These are phyloP conservation scores for Chlorops oryzae DNA, from an alignment of 1,140 invertebrate species.

Conservation along the genomic window DNA sequence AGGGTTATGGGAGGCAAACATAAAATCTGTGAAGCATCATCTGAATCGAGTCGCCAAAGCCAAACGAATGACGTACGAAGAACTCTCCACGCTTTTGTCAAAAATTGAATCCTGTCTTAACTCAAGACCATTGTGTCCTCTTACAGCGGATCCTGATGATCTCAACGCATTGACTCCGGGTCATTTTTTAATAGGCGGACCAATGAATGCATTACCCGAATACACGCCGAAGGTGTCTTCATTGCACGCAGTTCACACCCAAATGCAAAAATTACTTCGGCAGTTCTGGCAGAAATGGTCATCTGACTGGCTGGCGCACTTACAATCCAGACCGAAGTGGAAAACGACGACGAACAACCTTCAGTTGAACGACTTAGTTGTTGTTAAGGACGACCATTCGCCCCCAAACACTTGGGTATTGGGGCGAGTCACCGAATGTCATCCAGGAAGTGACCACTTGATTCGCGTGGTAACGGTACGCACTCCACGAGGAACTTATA, in stretches of 20 bases:
- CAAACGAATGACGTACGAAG: slow-evolving; percentile 24
- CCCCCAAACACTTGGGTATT: no score
- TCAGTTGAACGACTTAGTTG: no score
- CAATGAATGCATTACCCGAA: slow-evolving; percentile 13
- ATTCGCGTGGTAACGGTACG: no score
- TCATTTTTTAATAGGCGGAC: slow-evolving; percentile 28
- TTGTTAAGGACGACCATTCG: no score
- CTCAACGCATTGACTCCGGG: slow-evolving; percentile 33
- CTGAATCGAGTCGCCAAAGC: slow-evolving; percentile 14
- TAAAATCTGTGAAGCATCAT: slow-evolving; percentile 29
- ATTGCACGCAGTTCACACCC: slow-evolving; percentile 7
- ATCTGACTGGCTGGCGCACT: slow-evolving; percentile 21
- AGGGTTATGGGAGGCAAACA: slow-evolving; percentile 26
- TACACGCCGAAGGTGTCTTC: no score
- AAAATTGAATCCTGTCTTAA: slow-evolving; percentile 34
- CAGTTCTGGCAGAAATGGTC: slow-evolving; percentile 28
- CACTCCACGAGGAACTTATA: no score
- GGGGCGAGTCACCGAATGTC: no score
- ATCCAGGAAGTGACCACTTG: no score
- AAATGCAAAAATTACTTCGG: slow-evolving; percentile 11
- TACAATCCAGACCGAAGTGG: slow-evolving; percentile 22
- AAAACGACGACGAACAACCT: no score
- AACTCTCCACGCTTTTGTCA: slow-evolving; percentile 22
- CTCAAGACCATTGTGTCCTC: slow-evolving; percentile 29
- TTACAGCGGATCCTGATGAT: slow-evolving; percentile 31